Evolutionary conservation across 2,113 vertebrate species (phyloP), one percentile per base, ranked within the genome.

Genomic region (Triplophysa dalaica): DNA sequence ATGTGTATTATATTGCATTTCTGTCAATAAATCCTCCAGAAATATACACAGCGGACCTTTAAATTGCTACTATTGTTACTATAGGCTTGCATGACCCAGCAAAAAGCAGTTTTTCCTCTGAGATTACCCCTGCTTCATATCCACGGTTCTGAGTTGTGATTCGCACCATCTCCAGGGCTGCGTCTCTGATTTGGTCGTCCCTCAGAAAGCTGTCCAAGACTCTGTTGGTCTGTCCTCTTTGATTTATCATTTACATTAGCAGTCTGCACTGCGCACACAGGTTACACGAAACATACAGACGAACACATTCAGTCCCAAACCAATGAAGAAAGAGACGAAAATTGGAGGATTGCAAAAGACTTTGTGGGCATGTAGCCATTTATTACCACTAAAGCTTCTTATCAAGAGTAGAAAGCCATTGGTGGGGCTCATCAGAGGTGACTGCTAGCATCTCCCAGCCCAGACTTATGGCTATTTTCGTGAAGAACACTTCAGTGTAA

Each of bases 201-300:
- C 19, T 75, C 41, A 67, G 65, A 21, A 33, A 54, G 81, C 56
- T 79, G 70, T 78, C 56, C 66, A 73, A 78, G 84, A 54, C 58
- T 80, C 73, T 58, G 13, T 81, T 54, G 69, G 69, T 68, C 54
- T 74, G 54, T 82, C 87, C 82, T 78, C 70, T 85, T 82, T 87
- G 87, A 89, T 91, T 83, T 80, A 84, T 89, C 90, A 87, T 88
- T 82, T 85, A 90, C 82, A 89, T 90, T 88, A 87, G 70, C 63
- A 77, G 72, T 85, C 86, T 80, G 62, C 33, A 33, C 87, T 81
- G 83, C 70, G 2, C 8, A 29, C 73, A 58, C n/a, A 69, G 13
- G 41, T 41, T 70, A 88, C 81, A 86, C 86, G 78, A 85, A 86
- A 83, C 85, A 89, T 82, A 85, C 85, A 85, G 79, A 81, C 62